Conservation (phyloP, 2,113 vertebrate species). For the Pogona vitticeps region DNA sequence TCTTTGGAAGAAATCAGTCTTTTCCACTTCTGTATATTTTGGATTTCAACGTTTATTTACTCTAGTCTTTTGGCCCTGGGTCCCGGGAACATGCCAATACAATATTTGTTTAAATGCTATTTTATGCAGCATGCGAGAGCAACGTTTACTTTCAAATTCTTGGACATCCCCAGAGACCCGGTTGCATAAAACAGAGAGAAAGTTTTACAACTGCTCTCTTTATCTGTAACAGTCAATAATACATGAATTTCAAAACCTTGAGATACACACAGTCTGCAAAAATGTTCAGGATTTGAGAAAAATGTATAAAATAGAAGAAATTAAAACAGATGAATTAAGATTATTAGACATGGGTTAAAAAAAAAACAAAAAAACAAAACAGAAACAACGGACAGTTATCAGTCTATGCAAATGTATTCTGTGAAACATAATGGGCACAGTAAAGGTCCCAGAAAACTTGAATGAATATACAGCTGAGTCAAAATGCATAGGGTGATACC, state of each 20-base stretch:
- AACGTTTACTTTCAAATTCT: constrained; percentile 79
- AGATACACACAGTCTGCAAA: constrained; percentile 18
- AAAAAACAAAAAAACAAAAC: too few species aligned
- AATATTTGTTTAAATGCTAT: constrained; percentile 82
- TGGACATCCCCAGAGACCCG: constrained; percentile 68
- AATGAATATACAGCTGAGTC: background rate
- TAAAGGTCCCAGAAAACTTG: background rate
- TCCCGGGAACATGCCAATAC: constrained; percentile 75
- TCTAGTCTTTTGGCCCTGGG: constrained; percentile 79
- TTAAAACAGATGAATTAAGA: fast-evolving
- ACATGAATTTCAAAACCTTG: constrained; percentile 39
- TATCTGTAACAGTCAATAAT: constrained; percentile 65
- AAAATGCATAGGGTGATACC: background rate
- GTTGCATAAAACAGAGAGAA: constrained; percentile 57
- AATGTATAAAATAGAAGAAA: background rate
- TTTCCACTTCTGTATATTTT: constrained; percentile 78
- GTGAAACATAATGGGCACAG: background rate
- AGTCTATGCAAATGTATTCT: background rate
- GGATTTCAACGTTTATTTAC: constrained; percentile 82
- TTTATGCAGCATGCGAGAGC: constrained; percentile 72
- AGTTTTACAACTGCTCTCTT: constrained; percentile 73
- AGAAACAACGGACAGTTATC: background rate
- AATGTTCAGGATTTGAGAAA: background rate
- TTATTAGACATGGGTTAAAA: background rate
- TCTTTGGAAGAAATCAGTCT: constrained; percentile 63